A percentile compares a stretch with the other conserved stretches of the same genome.
Evolutionary conservation across 2,113 vertebrate genomes (phyloP).

Genomic region (Notothenia coriiceps): DNA sequence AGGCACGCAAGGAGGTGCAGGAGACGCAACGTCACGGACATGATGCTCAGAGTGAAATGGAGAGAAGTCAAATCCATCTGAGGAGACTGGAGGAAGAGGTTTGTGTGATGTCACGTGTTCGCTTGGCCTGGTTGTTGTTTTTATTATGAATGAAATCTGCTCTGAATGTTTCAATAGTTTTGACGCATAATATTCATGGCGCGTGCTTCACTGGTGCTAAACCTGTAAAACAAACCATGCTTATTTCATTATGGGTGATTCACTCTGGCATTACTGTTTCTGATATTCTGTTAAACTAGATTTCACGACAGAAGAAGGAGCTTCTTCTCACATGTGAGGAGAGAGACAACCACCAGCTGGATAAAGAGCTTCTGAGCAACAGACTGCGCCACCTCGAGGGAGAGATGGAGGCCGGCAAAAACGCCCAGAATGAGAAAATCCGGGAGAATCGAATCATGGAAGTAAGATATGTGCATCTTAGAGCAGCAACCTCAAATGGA

Average conservation of each 20-base stretch:
- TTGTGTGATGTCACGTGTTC: background rate
- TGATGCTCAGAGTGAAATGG: constrained; percentile 87
- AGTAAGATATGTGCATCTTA: constrained; percentile 74
- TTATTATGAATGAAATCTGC: constrained; percentile 24
- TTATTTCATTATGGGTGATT: constrained; percentile 13
- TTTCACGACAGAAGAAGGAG: constrained; percentile 88
- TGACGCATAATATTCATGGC: constrained; percentile 10
- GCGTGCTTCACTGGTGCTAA: background rate
- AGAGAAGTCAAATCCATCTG: constrained; percentile 81
- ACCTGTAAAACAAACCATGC: constrained; percentile 1
- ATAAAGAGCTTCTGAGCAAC: constrained; percentile 91
- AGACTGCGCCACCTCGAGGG: constrained; percentile 89
- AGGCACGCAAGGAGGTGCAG: constrained; percentile 88
- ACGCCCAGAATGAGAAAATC: constrained; percentile 86
- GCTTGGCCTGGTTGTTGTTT: constrained; percentile 16
- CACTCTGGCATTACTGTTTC: constrained; percentile 10
- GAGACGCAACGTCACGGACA: constrained; percentile 90
- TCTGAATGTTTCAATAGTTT: constrained; percentile 18
- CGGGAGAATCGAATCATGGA: constrained; percentile 90
- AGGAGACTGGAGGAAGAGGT: constrained; percentile 93
- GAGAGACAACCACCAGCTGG: constrained; percentile 87
- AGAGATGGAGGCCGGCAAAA: constrained; percentile 87
- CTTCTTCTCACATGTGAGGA: constrained; percentile 87
- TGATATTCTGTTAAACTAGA: constrained; percentile 73
- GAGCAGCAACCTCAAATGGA: too few species aligned